Evolutionary conservation across 2,113 vertebrate species (phyloP).

Genomic region (Gallinago paraguaiae): DNA sequence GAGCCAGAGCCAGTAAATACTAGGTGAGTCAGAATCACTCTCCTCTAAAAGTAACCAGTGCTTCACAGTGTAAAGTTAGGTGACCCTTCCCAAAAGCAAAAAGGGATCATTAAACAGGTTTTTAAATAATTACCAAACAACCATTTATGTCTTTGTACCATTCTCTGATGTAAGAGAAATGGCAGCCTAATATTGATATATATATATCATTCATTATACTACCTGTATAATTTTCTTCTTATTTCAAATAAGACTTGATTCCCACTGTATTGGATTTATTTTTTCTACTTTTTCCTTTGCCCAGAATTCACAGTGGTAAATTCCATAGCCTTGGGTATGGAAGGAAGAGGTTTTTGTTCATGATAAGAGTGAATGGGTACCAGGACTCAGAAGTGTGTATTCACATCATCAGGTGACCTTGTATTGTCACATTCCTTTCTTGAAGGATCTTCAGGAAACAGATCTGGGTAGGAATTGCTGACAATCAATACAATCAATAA

Average conservation of each 20-base stretch:
- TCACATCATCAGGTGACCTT: neutral
- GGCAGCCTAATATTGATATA: neutral
- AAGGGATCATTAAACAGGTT: rapidly evolving
- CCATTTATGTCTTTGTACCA: neutral
- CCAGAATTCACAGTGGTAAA: neutral
- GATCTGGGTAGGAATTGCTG: neutral
- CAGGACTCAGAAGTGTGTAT: neutral
- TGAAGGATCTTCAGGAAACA: neutral
- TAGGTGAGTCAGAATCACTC: neutral
- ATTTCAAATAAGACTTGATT: neutral
- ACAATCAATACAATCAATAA: neutral
- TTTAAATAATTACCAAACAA: neutral
- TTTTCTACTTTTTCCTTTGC: neutral
- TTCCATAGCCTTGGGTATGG: neutral
- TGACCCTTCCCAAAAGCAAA: neutral
- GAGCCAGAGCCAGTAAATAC: neutral
- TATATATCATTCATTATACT: neutral
- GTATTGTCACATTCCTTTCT: neutral
- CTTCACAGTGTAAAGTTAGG: neutral
- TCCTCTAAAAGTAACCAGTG: neutral
- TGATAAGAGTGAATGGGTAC: neutral
- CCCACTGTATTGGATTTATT: neutral
- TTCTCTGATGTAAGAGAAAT: neutral
- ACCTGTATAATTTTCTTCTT: neutral
- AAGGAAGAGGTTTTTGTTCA: neutral